These are phyloP conservation scores for Heliconius nattereri DNA, from an alignment of 1,140 invertebrate species.

Conservation along the genomic window DNA sequence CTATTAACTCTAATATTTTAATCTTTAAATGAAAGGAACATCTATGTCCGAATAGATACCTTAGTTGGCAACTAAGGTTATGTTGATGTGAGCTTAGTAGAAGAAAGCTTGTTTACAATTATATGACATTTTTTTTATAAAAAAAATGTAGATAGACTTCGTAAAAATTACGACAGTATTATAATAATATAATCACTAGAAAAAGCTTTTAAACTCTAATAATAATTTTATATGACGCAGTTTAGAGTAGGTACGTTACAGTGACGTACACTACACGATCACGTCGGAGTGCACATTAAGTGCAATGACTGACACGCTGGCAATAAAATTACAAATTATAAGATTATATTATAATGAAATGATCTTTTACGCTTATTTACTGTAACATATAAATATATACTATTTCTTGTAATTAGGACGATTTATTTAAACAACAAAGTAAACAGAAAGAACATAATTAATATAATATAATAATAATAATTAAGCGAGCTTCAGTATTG, in stretches of 20 bases:
- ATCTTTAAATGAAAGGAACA: no score
- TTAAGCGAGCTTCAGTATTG: background rate
- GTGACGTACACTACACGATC: conserved; percentile 17
- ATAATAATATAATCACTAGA: background rate
- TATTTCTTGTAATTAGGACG: background rate
- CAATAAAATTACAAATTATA: background rate
- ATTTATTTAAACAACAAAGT: background rate
- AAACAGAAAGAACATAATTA: background rate
- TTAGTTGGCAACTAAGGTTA: no score
- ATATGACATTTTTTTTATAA: no score
- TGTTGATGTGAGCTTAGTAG: no score
- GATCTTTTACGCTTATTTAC: background rate
- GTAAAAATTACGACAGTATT: background rate
- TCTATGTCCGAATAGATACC: no score
- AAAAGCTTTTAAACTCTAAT: background rate
- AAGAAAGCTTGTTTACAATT: no score
- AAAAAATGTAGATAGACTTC: background rate
- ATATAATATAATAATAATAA: no score
- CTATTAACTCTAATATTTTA: background rate
- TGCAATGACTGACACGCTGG: background rate
- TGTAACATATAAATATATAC: background rate
- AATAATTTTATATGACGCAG: conserved; percentile 11
- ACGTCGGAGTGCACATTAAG: conserved; percentile 12
- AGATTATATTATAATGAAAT: background rate
- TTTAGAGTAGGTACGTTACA: background rate